Evolutionary conservation across 2,797 vertebrate species (phyloP).

Genomic region (Petrocephalus sullivani): DNA sequence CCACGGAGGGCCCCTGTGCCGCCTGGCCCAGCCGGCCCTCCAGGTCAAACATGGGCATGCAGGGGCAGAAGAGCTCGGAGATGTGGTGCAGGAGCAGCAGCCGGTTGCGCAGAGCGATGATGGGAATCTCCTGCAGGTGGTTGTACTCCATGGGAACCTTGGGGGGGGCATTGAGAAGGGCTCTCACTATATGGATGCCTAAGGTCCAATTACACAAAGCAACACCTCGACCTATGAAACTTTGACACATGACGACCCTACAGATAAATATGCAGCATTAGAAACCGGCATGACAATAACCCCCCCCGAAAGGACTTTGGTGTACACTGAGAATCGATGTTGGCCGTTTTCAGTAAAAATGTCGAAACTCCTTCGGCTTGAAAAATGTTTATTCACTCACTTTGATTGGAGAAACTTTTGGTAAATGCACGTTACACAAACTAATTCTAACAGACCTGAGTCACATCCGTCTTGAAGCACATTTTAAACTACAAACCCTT

Average conservation of each 20-base stretch:
- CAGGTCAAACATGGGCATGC: constrained; percentile 97
- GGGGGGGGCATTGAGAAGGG: background rate
- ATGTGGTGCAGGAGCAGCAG: constrained; percentile 92
- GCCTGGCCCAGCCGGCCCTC: constrained; percentile 89
- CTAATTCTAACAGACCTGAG: background rate
- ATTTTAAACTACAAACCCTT: background rate
- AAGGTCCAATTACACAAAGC: background rate
- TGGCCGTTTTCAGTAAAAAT: too few relatives aligned
- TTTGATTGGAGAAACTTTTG: background rate
- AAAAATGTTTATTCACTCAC: background rate
- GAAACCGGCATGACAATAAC: too few relatives aligned
- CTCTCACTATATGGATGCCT: background rate
- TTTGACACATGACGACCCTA: too few relatives aligned
- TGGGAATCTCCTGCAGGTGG: constrained; percentile 89
- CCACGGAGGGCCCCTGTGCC: constrained; percentile 84
- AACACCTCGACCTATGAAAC: too few relatives aligned
- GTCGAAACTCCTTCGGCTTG: too few relatives aligned
- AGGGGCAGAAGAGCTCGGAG: constrained; percentile 96
- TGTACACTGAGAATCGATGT: too few relatives aligned
- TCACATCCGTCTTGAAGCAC: background rate
- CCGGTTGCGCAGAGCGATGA: constrained; percentile 85
- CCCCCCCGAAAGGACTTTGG: too few relatives aligned
- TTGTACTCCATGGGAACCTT: constrained; percentile 99
- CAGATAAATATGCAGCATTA: too few relatives aligned
- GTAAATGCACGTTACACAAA: background rate